Percentiles rank a stretch among this genome's conserved stretches.
Conservation (phyloP, 2,797 vertebrate genomes). For the Mastacembelus armatus region DNA sequence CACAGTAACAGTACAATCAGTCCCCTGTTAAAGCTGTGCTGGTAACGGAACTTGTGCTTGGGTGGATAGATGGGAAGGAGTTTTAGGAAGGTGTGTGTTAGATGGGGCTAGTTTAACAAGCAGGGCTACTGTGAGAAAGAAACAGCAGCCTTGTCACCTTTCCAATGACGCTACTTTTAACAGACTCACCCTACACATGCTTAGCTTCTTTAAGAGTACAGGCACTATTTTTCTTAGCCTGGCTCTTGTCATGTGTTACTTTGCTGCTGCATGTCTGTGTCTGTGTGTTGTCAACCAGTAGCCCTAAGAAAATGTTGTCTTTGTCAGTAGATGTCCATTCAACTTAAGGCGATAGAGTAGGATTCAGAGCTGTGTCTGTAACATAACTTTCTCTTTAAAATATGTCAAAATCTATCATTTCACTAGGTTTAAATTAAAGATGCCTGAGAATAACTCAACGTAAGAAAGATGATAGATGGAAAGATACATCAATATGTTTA, state of each 20-base stretch:
- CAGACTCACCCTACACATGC: slow-evolving; percentile 18
- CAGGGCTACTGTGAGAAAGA: slow-evolving; percentile 50
- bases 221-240: neutral
- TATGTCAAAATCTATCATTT: neutral
- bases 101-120: slow-evolving; percentile 33
- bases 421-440: neutral
- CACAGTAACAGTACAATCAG: slow-evolving; percentile 68
- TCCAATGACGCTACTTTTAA: slow-evolving; percentile 25
- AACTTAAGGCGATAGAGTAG: slow-evolving; percentile 1
- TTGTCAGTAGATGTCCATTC: slow-evolving; percentile 25
- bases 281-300: neutral
- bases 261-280: neutral
- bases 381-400: neutral
- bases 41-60: slow-evolving; percentile 70
- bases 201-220: slow-evolving; percentile 23
- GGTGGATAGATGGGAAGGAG: slow-evolving; percentile 55
- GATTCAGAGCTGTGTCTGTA: neutral
- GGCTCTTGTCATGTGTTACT: neutral
- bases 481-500: neutral
- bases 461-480: neutral
- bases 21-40: slow-evolving; percentile 72
- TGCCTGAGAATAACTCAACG: neutral
- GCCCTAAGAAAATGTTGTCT: slow-evolving; percentile 27
- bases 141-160: slow-evolving; percentile 47
- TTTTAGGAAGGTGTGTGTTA: slow-evolving; percentile 20